phyloP scores from a whole-genome alignment of 2,888 invertebrate genomes.

The Lepidocyrtoides sp. region DNA sequence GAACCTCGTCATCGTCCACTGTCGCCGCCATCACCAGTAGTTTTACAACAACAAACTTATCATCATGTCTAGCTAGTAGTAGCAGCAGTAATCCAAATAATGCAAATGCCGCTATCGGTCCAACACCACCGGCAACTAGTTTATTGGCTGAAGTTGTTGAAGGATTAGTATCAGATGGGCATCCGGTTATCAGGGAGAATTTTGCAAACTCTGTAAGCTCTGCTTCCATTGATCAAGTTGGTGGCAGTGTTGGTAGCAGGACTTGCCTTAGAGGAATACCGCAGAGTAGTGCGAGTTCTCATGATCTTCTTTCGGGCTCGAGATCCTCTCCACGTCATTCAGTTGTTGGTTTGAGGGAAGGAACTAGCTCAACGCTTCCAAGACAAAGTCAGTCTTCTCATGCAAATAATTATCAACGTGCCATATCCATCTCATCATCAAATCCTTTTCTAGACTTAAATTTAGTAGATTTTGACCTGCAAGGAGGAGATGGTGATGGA shows the following conservation, averaged over 20 bases:
- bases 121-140: constrained; percentile 9
- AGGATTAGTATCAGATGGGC: constrained; percentile 59
- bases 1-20: not conserved
- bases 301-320: constrained; percentile 67
- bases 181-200: constrained; percentile 39
- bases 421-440: constrained; percentile 57
- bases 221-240: not conserved
- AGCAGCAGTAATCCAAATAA: not conserved
- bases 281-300: constrained; percentile 59
- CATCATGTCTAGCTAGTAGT: constrained; percentile 24
- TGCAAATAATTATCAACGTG: constrained; percentile 35
- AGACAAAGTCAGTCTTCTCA: constrained; percentile 49
- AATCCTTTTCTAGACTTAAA: constrained; percentile 74
- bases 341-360: constrained; percentile 37
- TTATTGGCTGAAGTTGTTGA: constrained; percentile 43
- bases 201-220: not conserved
- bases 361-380: constrained; percentile 56
- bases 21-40: constrained; percentile 30
- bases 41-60: constrained; percentile 7
- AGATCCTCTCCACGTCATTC: constrained; percentile 7
- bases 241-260: not conserved
- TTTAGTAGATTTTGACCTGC: constrained; percentile 62
- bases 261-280: constrained; percentile 34
- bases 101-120: not conserved
- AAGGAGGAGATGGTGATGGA: constrained; percentile 56